Percentiles rank a stretch among this genome's conserved stretches.
Conservation (phyloP, 2,797 vertebrate genomes). For the Pristis pectinata region DNA sequence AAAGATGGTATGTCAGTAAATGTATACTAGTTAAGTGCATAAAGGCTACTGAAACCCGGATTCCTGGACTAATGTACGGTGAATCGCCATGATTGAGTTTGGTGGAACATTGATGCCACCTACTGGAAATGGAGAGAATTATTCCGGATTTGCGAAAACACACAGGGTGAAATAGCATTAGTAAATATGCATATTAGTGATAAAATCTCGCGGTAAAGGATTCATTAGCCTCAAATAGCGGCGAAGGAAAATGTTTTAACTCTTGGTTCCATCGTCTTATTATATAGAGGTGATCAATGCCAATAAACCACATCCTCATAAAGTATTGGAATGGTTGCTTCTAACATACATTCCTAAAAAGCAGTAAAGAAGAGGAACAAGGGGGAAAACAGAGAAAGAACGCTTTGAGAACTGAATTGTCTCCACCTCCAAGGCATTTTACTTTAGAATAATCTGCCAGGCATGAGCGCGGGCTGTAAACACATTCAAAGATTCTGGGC, state of each 20-base stretch:
- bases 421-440: constrained; percentile 54
- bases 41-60: neutral
- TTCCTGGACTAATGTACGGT: neutral
- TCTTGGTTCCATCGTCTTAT: neutral
- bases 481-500: constrained; percentile 57
- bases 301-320: neutral
- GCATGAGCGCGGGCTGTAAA: constrained; percentile 54
- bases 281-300: neutral
- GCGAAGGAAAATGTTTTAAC: neutral
- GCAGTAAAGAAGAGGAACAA: constrained; percentile 15
- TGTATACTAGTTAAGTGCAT: neutral
- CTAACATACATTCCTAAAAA: neutral
- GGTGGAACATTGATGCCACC: constrained; percentile 32
- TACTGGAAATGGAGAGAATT: neutral
- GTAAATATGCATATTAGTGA: neutral
- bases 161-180: neutral
- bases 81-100: neutral
- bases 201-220: neutral
- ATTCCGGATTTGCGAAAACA: neutral
- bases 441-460: constrained; percentile 48
- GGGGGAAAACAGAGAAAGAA: constrained; percentile 52
- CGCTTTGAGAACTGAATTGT: constrained; percentile 64
- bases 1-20: no score
- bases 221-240: neutral
- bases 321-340: neutral